phyloP scores from a whole-genome alignment of 2,797 vertebrate genomes.

The Onychomys arenicola region DNA sequence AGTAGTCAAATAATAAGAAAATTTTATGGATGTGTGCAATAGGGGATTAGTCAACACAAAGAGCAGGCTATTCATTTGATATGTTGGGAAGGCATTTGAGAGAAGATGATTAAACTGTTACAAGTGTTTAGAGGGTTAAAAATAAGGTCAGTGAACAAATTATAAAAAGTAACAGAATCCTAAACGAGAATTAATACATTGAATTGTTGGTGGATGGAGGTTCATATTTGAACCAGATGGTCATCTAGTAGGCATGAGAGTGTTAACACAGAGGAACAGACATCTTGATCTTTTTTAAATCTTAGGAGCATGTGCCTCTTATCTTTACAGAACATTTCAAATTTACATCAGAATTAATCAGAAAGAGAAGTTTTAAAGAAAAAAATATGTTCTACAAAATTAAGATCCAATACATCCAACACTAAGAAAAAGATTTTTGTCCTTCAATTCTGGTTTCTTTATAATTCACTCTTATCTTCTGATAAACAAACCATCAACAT shows the following conservation, averaged over 20 bases:
- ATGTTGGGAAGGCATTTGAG: not conserved
- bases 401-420: not conserved
- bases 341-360: conserved; percentile 13
- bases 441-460: not conserved
- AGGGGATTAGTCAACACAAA: not conserved
- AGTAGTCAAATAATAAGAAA: not conserved
- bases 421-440: not conserved
- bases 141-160: not conserved
- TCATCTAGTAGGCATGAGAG: accelerated
- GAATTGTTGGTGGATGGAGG: not conserved
- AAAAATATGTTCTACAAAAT: not conserved
- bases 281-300: not conserved
- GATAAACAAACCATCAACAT: not conserved
- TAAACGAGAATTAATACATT: not conserved
- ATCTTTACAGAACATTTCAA: conserved; percentile 49
- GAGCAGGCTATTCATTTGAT: not conserved
- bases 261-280: not conserved
- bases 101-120: not conserved
- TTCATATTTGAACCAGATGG: not conserved
- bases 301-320: not conserved
- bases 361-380: not conserved
- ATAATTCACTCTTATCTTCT: not conserved
- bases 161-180: not conserved
- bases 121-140: not conserved
- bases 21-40: not conserved